A percentile compares a stretch with the other conserved stretches of the same genome.
phyloP scores from a whole-genome alignment of 2,797 vertebrate species.

The Dromococcyx pavoninus region DNA sequence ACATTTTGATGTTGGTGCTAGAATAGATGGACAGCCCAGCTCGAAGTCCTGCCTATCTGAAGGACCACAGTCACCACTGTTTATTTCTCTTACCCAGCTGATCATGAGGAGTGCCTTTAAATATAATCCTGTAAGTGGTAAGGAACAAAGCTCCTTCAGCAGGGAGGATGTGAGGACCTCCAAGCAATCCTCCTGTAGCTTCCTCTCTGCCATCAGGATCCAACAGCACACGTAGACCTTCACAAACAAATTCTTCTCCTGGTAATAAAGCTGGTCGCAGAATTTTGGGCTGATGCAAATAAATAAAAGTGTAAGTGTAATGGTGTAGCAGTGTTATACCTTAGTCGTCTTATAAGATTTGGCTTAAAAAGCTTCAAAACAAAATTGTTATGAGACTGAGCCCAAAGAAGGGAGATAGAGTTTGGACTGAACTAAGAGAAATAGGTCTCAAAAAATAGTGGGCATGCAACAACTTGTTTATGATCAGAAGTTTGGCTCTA shows the following conservation, averaged over 20 bases:
- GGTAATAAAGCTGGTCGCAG: constrained; percentile 90
- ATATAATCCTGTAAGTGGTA: constrained; percentile 95
- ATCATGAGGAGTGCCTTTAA: constrained; percentile 96
- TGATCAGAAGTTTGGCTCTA: constrained; percentile 31
- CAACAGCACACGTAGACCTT: constrained; percentile 92
- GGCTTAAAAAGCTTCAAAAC: constrained; percentile 4
- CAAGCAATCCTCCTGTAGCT: constrained; percentile 91
- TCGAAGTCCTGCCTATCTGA: neutral
- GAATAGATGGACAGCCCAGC: neutral
- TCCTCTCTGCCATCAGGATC: constrained; percentile 96
- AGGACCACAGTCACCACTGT: neutral
- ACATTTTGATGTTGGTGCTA: neutral
- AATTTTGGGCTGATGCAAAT: constrained; percentile 90
- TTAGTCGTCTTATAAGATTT: neutral
- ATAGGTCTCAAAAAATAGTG: neutral
- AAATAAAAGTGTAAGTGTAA: constrained; percentile 33
- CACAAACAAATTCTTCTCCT: constrained; percentile 93
- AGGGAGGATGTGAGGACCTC: constrained; percentile 95
- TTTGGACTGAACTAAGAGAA: neutral
- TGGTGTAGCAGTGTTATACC: neutral
- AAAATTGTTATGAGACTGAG: neutral
- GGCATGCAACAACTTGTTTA: constrained; percentile 39
- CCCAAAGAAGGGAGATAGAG: neutral
- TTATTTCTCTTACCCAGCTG: constrained; percentile 84
- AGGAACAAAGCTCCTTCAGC: constrained; percentile 98